Conservation (phyloP, 2,888 invertebrate genomes). For the Dynastes grantii region DNA sequence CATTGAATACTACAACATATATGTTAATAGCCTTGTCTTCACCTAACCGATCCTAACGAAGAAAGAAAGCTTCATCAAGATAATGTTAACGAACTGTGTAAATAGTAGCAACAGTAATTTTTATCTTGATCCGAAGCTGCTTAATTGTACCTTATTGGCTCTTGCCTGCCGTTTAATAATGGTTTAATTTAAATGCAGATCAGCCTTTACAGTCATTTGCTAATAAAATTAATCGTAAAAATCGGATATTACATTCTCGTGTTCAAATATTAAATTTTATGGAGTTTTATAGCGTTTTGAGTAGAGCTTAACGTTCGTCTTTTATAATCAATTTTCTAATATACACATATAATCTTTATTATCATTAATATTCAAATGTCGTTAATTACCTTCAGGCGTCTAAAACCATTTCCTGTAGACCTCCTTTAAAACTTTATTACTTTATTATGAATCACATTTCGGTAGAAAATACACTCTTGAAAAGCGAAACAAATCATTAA, state of each 20-base stretch:
- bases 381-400: conserved; percentile 3
- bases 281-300: background rate
- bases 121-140: background rate
- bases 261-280: conserved; percentile 15
- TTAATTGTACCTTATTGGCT: background rate
- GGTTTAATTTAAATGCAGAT: conserved; percentile 14
- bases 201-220: background rate
- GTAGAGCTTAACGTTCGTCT: background rate
- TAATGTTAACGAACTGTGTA: too few relatives aligned
- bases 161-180: background rate
- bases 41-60: too few relatives aligned
- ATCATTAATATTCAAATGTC: conserved; percentile 12
- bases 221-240: conserved; percentile 25
- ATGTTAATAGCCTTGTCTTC: too few relatives aligned
- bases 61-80: too few relatives aligned
- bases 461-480: background rate
- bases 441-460: conserved; percentile 6
- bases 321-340: conserved; percentile 7
- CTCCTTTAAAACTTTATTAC: conserved; percentile 8
- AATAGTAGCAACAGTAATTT: background rate
- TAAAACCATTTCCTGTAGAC: background rate
- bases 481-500: background rate
- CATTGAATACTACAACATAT: too few relatives aligned
- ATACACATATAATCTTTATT: conserved; percentile 3
- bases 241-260: background rate